Conservation (phyloP, 2,888 invertebrate genomes). For the Drosophila bunnanda region DNA sequence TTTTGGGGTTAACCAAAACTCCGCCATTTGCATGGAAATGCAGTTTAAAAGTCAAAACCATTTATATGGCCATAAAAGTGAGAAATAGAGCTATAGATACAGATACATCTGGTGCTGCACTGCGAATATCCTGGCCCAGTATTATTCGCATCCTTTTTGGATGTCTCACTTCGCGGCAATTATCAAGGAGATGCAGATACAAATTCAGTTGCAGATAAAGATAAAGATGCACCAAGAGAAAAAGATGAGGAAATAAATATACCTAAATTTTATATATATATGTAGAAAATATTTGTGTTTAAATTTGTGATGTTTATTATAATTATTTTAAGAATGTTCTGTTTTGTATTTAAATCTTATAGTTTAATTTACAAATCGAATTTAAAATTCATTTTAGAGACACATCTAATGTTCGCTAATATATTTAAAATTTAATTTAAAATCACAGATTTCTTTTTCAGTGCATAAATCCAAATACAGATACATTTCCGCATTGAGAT, state of each 20-base stretch:
- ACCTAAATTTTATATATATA: neutral
- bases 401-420: neutral
- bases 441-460: neutral
- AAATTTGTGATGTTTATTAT: rapidly evolving
- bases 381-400: neutral
- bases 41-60: slow-evolving; percentile 27
- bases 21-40: slow-evolving; percentile 68
- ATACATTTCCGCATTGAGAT: slow-evolving; percentile 1
- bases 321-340: too few species aligned
- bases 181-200: slow-evolving; percentile 26
- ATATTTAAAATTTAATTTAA: too few species aligned
- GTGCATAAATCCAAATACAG: slow-evolving; percentile 6
- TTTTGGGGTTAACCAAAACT: slow-evolving; percentile 66
- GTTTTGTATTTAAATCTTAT: too few species aligned
- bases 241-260: neutral
- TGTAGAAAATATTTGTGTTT: neutral
- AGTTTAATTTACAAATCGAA: neutral
- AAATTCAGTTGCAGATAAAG: slow-evolving; percentile 4
- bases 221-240: neutral
- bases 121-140: slow-evolving; percentile 11
- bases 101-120: slow-evolving; percentile 43
- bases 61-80: slow-evolving; percentile 53
- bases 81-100: slow-evolving; percentile 22
- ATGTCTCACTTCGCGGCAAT: slow-evolving; percentile 45
- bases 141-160: slow-evolving; percentile 25